Conservation (phyloP, 2,113 vertebrate species). For the Crotalus tigris region DNA sequence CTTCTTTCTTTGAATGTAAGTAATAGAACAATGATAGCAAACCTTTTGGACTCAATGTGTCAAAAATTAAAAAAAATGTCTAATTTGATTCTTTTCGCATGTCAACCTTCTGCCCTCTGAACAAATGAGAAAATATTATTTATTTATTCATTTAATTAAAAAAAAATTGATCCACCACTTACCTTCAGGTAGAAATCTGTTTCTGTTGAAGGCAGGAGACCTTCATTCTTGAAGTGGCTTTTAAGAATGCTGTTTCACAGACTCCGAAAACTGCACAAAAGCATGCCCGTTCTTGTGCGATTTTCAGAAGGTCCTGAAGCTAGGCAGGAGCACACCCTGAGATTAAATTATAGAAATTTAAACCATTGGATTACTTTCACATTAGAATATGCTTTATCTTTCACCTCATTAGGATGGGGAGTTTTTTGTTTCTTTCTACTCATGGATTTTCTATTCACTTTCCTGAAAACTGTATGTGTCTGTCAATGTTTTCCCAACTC, state of each 20-base stretch:
- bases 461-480: background rate
- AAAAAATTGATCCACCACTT: background rate
- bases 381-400: background rate
- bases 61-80: background rate
- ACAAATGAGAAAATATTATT: background rate
- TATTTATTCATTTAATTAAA: background rate
- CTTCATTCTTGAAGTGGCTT: background rate
- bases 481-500: background rate
- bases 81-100: background rate
- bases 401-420: background rate
- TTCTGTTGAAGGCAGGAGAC: background rate
- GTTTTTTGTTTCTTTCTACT: background rate
- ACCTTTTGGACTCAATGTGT: background rate
- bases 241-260: background rate
- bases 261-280: background rate
- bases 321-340: background rate
- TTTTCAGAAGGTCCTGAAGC: background rate
- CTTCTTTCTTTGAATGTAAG: background rate
- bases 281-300: background rate
- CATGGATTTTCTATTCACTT: background rate
- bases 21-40: background rate
- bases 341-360: background rate
- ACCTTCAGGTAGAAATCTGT: background rate
- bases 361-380: background rate
- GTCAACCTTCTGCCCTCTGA: background rate